phyloP scores from a whole-genome alignment of 2,113 vertebrate species.

The Tachysurus fulvidraco region DNA sequence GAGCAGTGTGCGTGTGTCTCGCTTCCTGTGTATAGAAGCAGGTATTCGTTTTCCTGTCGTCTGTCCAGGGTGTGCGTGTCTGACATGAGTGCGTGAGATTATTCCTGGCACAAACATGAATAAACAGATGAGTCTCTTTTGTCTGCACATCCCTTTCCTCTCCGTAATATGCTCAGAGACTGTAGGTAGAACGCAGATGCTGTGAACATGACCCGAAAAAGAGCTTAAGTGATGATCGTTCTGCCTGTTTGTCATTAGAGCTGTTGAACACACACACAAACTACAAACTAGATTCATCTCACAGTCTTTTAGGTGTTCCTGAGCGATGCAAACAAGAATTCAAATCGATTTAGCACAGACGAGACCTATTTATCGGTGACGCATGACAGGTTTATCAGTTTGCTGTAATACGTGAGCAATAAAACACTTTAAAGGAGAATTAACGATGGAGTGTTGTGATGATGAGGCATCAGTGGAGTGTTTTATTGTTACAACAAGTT shows the following conservation, averaged over 20 bases:
- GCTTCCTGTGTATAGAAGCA: background rate
- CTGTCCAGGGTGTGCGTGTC: conserved; percentile 3
- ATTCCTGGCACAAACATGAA: background rate
- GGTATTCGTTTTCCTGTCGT: conserved; percentile 13
- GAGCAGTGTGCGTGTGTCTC: background rate
- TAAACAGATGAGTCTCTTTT: background rate
- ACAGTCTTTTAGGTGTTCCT: background rate
- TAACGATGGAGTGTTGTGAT: background rate
- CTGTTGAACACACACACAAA: background rate
- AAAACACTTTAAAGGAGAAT: background rate
- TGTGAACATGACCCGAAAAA: background rate
- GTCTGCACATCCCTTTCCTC: conserved; percentile 20
- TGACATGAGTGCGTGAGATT: background rate
- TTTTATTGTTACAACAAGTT: background rate
- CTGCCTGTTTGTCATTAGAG: background rate
- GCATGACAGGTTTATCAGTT: background rate
- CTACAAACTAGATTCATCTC: background rate
- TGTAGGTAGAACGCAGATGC: background rate
- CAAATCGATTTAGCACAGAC: background rate
- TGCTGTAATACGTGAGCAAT: background rate
- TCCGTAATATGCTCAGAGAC: background rate
- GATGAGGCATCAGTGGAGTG: background rate
- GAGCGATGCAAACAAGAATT: background rate
- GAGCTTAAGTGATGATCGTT: background rate
- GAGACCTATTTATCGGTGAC: background rate